Base-by-base conservation (phyloP, 2,113 vertebrate species). In the Poeciliopsis occidentalis region DNA sequence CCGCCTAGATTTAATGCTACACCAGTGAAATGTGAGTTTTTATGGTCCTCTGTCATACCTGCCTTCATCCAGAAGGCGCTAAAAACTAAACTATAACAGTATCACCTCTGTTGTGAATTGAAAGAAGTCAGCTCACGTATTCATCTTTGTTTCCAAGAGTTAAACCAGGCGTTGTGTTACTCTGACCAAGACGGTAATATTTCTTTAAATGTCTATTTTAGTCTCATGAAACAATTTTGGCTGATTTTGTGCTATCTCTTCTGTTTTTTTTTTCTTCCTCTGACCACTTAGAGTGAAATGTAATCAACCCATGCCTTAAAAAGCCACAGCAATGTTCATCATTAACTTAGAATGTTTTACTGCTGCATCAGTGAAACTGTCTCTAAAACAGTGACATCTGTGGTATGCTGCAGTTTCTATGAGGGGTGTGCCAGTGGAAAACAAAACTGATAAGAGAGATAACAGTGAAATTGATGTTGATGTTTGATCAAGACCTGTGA, bases 401-500 rank as follows among this genome's bases (percentile, higher is more conserved):
- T 8, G 60, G 82, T 80, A 72, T 84, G 76, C 39, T 0, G 4
- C 29, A 79, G 82, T 92, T 89, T 89, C 84, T 80, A 74, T 62
- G 75, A 85, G 51, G 81, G 84, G 81, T 70, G 87, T 86, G 91
- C 72, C 86, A 66, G 65, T 27, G 27, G 39, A 57, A 41, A 83
- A 69, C 51, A 47, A 62, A 29, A n/a, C 77, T 66, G 87, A 92
- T 88, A 89, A 86, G 84, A 61, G 15, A 47, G 87, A 89, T 81
- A 88, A 68, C 65, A 67, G 60, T 31, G 30, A 69, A 29, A 66
- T 39, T n/a, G 12, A 32, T 34, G 60, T 61, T 27, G 64, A 67
- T 81, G 75, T 84, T 87, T 84, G 73, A 83, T 83, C 71, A 78
- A 66, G 66, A 67, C 4, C 22, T n/a, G 51, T 57, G 22, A 57